Evolutionary conservation across 1,140 invertebrate species (phyloP).

Genomic region (Plectrocnemia conspersa): DNA sequence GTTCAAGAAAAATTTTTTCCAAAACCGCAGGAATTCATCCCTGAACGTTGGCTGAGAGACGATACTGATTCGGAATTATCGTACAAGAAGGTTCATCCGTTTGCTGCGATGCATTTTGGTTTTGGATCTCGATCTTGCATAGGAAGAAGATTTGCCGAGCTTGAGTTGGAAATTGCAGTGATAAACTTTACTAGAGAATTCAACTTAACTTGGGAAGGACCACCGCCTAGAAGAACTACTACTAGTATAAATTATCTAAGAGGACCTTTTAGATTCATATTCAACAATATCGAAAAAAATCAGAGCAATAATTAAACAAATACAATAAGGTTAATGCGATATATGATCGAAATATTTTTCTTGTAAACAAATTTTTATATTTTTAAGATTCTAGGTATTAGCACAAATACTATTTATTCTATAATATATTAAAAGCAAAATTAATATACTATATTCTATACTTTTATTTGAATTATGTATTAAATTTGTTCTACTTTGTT

Average conservation of each 20-base stretch:
- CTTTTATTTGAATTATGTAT: no score
- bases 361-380: neutral
- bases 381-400: neutral
- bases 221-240: conserved; percentile 35
- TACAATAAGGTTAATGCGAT: conserved; percentile 22
- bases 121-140: conserved; percentile 57
- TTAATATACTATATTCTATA: no score
- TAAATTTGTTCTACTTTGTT: no score
- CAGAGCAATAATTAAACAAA: conserved; percentile 23
- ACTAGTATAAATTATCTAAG: conserved; percentile 41
- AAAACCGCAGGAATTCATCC: conserved; percentile 51
- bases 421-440: no score
- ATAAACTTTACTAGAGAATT: conserved; percentile 56
- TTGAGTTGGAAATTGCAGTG: conserved; percentile 62
- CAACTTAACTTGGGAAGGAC: conserved; percentile 51
- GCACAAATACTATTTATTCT: no score
- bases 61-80: conserved; percentile 41
- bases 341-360: neutral
- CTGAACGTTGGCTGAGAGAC: conserved; percentile 55
- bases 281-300: conserved; percentile 35
- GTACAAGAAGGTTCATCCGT: conserved; percentile 51
- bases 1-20: conserved; percentile 50
- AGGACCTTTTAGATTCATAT: conserved; percentile 44
- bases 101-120: conserved; percentile 57
- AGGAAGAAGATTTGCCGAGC: conserved; percentile 63